Conservation (phyloP, 1,140 invertebrate genomes). For the Lethocerus indicus region DNA sequence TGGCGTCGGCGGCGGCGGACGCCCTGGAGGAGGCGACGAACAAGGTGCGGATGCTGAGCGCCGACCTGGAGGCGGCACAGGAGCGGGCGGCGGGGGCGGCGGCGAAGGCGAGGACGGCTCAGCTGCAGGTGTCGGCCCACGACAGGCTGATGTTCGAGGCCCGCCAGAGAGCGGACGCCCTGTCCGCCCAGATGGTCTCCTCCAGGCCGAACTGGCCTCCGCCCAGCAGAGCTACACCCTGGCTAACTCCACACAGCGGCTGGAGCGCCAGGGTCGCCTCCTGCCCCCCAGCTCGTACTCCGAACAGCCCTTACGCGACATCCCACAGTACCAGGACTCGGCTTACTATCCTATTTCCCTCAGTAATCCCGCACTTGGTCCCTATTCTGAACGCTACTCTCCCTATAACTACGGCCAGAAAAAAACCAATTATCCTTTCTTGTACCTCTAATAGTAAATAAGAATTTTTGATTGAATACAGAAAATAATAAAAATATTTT, state of each 20-base stretch:
- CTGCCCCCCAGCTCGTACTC: too few relatives aligned
- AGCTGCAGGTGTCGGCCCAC: slow-evolving; percentile 11
- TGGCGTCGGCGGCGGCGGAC: slow-evolving; percentile 6
- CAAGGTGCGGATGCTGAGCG: slow-evolving; percentile 6
- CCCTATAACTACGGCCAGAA: too few relatives aligned
- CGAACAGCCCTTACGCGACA: too few relatives aligned
- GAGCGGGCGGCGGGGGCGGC: slow-evolving; percentile 7
- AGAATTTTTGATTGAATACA: too few relatives aligned
- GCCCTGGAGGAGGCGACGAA: slow-evolving; percentile 10
- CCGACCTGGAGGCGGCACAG: slow-evolving; percentile 10
- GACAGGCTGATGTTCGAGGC: slow-evolving; percentile 13
- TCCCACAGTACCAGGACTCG: too few relatives aligned
- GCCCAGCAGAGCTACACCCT: slow-evolving; percentile 7
- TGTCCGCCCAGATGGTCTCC: slow-evolving; percentile 12
- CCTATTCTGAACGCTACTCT: too few relatives aligned
- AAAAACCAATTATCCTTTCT: too few relatives aligned
- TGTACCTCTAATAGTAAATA: too few relatives aligned
- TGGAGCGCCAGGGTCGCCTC: slow-evolving; percentile 6
- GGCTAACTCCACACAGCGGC: slow-evolving; percentile 3
- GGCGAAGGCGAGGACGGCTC: slow-evolving; percentile 8
- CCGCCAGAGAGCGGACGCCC: slow-evolving; percentile 9
- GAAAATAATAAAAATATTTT: too few relatives aligned
- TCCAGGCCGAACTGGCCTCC: slow-evolving; percentile 7
- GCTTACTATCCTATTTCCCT: too few relatives aligned
- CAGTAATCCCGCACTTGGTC: too few relatives aligned